Base-by-base conservation (phyloP, 2,797 vertebrate genomes). In the Gymnocypris eckloni region DNA sequence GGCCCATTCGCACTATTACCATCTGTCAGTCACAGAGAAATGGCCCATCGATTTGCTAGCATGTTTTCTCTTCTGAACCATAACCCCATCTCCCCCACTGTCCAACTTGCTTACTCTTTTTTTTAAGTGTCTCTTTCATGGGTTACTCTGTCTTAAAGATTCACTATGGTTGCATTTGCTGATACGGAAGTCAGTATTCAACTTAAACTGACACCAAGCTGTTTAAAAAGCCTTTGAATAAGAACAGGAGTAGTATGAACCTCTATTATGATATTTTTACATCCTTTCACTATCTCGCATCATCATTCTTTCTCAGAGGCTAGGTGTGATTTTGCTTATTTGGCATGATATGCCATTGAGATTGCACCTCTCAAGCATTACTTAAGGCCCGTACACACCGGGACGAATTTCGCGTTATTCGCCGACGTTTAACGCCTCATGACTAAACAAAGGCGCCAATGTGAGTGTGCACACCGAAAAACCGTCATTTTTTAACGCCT, bases 11-110 rank as follows among this genome's bases (percentile, higher is more conserved):
- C 66, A 85, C 82, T 77, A 48, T 50, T 81, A 33, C 73, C 9
- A 0, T 77, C 71, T 52, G 82, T 79, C 71, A 81, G 64, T 83
- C 52, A 66, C 75, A 71, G 54, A 70, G 33, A 82, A 82, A 82
- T 48, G 66, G 48, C 8, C 50, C 80, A 82, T 82, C 0, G 66
- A 70, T 82, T 82, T 82, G 54, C 69, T 71, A 75, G 61, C 33
- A 37, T 48, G 61, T 43, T 77, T 37, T 78, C 72, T 61, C n/a
- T 81, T 56, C 33, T 61, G 77, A 18, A 84, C 45, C 79, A 82
- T 41, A 77, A 75, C 71, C 71, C 11, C 59, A 33, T 61, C 41
- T 71, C 37, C 37, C 20, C 22, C 37, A 28, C 4, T 50, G 61
- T 67, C 64, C 18, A 61, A 72, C 52, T 72, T 11, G 2, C 59